These are phyloP conservation scores for Achatina immaculata DNA, from an alignment of 1,140 invertebrate species.

Conservation along the genomic window DNA sequence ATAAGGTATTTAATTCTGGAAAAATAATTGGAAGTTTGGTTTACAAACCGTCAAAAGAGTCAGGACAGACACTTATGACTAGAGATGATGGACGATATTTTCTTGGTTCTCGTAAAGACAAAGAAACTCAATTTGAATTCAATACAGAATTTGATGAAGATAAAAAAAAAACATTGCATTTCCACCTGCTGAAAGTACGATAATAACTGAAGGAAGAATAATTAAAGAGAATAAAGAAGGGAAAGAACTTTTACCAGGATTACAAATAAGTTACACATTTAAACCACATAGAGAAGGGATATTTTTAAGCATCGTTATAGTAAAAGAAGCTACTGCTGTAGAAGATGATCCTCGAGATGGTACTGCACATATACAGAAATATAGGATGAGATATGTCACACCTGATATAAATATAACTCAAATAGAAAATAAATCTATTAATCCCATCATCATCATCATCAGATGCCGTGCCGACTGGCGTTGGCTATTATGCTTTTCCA, in stretches of 20 bases:
- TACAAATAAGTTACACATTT: background rate
- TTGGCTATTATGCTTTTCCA: too few relatives aligned
- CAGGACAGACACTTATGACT: background rate
- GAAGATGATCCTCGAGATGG: too few relatives aligned
- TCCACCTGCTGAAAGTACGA: too few relatives aligned
- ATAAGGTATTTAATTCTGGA: conserved; percentile 2
- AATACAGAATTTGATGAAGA: background rate
- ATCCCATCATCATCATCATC: too few relatives aligned
- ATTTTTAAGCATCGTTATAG: background rate
- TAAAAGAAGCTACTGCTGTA: too few relatives aligned
- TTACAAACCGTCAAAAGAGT: background rate
- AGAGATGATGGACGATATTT: background rate
- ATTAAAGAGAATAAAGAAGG: background rate
- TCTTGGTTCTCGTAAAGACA: background rate
- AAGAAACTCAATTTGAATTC: background rate
- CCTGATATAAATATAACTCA: background rate
- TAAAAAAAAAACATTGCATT: too few relatives aligned
- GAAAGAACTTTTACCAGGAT: background rate
- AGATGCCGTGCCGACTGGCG: too few relatives aligned
- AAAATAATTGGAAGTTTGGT: background rate
- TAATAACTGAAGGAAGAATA: background rate
- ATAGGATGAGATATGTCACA: background rate
- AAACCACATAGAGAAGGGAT: too few relatives aligned
- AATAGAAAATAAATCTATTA: background rate
- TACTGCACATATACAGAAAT: too few relatives aligned